Evolutionary conservation across 2,888 invertebrate species (phyloP), one percentile per base, ranked within the genome.

Genomic region (Bimastos eiseni): DNA sequence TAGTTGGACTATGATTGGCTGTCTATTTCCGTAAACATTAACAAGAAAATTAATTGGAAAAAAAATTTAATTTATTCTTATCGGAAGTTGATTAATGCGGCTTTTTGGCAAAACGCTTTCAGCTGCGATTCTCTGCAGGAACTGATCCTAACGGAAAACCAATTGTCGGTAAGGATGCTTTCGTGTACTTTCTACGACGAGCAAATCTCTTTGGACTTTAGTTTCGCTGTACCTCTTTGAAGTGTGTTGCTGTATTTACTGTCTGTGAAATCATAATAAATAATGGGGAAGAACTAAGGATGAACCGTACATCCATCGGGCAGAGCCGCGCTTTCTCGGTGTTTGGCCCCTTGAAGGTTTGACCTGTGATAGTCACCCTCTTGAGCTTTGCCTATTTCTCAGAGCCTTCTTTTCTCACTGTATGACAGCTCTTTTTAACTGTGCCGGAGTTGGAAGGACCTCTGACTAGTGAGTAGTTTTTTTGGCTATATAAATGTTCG

Each of bases 61-160:
- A 17, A 70, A 24, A n/a, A 70, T n/a, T 1, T 0, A 70, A 70
- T n/a, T 70, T 70, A 70, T n/a, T 70, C 13, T 11, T 5, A 70
- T 70, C 30, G n/a, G n/a, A 30, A 3, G 70, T n/a, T 70, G 70
- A 30, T 70, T 70, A n/a, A 70, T 70, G 70, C 55, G 13, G 1
- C n/a, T 70, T 70, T 70, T 15, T 3, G 13, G n/a, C n/a, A 3
- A n/a, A 70, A n/a, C n/a, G 36, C 33, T 94, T 93, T 88, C 96
- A 97, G 97, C 95, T 98, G 98, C 96, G 97, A 97, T 95, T 97
- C 96, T 95, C 96, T 99, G 94, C 98, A 98, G 96, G 99, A 99
- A 96, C 96, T 99, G 94, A 98, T 99, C 95, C 96, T 99, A 94
- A 99, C 99, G 90, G 99, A 99, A 96, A 99, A 99, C 96, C 97